Evolutionary conservation across 2,797 vertebrate genomes (phyloP), one percentile per base, ranked within the genome.

Genomic region (Heliangelus exortis): DNA sequence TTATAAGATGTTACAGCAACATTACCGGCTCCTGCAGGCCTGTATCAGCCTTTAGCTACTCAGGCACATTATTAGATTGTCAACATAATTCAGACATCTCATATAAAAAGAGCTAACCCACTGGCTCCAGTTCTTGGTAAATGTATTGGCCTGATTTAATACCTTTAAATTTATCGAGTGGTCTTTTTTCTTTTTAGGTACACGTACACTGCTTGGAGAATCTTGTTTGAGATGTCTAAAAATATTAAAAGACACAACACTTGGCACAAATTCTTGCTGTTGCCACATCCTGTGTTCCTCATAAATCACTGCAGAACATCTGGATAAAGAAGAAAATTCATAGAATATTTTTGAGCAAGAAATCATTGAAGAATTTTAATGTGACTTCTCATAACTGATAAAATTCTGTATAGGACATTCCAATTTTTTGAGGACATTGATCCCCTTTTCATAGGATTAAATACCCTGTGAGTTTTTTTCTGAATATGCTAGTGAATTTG

Each of bases 61-160:
- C 89, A 85, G 78, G 91, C 36, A 4, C 96, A 93, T 98, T 97
- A 98, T 98, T 97, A 97, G 95, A 96, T 95, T 98, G 97, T 97
- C 96, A 97, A 96, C 95, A 97, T 98, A 98, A 98, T 96, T 97
- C 95, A 97, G 96, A 93, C 93, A 82, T 95, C 95, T 97, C 90
- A 94, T 96, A 93, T 75, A 89, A 96, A 97, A 97, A n/a, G 19
- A 96, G 75, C 74, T 92, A 94, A 92, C 81, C 87, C 63, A 92
- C 93, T 96, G 95, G 95, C 95, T 96, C 75, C 77, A 65, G 41
- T 41, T 75, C 85, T 96, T 94, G 84, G 93, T 91, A 96, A 96
- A 96, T 91, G 89, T 65, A 95, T 97, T 96, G 96, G 72, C 63
- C 59, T 92, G 90, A 95, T 96, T 90, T 92, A 96, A 92, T 92